Evolutionary conservation across 1,140 invertebrate species (phyloP).

Genomic region (Drosophila truncata): DNA sequence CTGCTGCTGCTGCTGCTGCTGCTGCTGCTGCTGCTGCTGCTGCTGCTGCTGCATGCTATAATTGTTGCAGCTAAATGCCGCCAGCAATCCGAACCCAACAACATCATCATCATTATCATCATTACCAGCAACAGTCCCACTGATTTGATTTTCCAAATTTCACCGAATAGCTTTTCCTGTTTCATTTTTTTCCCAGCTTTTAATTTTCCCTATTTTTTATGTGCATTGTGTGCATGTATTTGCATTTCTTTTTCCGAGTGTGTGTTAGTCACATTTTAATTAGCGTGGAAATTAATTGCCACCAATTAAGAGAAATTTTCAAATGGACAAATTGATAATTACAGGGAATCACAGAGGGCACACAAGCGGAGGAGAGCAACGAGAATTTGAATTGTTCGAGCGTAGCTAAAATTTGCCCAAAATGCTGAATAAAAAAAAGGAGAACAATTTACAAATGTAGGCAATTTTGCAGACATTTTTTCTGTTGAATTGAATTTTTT

Average conservation of each 20-base stretch:
- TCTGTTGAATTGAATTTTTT: not conserved
- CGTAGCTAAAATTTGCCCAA: conserved; percentile 18
- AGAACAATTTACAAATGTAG: not conserved
- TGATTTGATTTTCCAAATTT: conserved; percentile 51
- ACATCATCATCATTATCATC: conserved; percentile 1
- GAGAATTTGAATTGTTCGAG: conserved; percentile 25
- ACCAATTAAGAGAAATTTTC: conserved; percentile 58
- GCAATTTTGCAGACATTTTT: not conserved
- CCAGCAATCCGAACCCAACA: conserved; percentile 13
- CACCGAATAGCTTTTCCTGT: not conserved
- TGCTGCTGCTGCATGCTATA: conserved; percentile 4
- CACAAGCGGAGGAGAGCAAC: not conserved
- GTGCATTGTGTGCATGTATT: conserved; percentile 4
- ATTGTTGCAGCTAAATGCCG: conserved; percentile 30
- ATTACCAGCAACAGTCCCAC: conserved; percentile 9
- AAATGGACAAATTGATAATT: conserved; percentile 62
- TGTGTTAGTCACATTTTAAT: conserved; percentile 57
- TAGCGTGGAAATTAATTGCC: conserved; percentile 61
- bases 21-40: not conserved
- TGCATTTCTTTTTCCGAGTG: conserved; percentile 27
- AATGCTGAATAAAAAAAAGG: not conserved
- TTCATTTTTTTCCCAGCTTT: not conserved
- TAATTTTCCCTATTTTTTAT: conserved; percentile 2
- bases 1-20: conserved; percentile 9
- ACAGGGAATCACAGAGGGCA: conserved; percentile 35